Percentiles rank a stretch among this genome's conserved stretches.
These are phyloP conservation scores for Pelodiscus sinensis DNA, from an alignment of 2,113 vertebrate genomes.

Conservation along the genomic window DNA sequence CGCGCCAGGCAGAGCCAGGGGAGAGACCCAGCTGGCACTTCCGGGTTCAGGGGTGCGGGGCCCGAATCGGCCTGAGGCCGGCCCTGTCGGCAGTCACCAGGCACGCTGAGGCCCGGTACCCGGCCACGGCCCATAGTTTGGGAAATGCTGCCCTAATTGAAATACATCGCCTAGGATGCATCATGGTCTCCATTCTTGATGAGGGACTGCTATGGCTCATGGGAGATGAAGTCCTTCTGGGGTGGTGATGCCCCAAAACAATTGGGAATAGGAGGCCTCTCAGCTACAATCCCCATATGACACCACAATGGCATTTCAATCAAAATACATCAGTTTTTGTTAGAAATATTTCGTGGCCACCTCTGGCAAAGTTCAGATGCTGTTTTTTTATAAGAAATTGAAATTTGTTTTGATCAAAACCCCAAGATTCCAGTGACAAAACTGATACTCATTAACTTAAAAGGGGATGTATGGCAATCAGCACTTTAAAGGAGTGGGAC, in stretches of 20 bases:
- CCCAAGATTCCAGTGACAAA: background rate
- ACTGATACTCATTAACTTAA: background rate
- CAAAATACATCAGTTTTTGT: background rate
- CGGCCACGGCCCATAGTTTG: no score
- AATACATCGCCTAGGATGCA: background rate
- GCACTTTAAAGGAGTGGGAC: background rate
- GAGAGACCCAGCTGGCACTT: no score
- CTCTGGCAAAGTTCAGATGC: background rate
- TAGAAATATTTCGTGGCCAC: background rate
- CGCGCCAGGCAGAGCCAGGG: no score
- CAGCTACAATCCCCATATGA: background rate
- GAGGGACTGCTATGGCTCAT: rapidly evolving
- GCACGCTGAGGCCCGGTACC: no score
- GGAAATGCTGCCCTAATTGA: no score
- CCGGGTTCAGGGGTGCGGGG: no score
- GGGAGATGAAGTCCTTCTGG: background rate
- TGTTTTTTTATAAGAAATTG: background rate
- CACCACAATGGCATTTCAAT: background rate
- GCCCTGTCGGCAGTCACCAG: no score
- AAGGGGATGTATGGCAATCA: background rate
- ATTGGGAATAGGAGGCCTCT: background rate
- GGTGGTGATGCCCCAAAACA: background rate
- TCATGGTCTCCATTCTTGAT: background rate
- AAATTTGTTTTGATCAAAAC: background rate
- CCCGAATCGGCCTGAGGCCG: no score